phyloP scores from a whole-genome alignment of 1,140 invertebrate species.

The Ceratina japonica region DNA sequence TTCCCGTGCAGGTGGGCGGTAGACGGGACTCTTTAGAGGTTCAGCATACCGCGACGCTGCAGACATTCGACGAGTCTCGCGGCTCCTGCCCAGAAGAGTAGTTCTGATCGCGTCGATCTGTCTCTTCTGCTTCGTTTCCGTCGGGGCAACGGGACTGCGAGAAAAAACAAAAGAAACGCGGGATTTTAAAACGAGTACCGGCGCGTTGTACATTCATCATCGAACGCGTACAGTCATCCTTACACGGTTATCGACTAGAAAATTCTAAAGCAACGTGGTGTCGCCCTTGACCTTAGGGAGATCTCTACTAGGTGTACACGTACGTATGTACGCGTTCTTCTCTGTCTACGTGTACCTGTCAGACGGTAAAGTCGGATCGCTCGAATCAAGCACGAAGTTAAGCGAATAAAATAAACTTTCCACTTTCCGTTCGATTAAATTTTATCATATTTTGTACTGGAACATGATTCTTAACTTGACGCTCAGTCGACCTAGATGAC shows the following conservation, averaged over 20 bases:
- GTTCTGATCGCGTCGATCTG: neutral
- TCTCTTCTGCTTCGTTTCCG: neutral
- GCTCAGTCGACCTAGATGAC: too few species aligned
- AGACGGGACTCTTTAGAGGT: slow-evolving; percentile 1
- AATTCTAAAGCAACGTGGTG: slow-evolving; percentile 45
- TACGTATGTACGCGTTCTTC: neutral
- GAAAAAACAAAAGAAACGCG: neutral
- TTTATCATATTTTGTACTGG: too few species aligned
- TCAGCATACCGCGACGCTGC: slow-evolving; percentile 31
- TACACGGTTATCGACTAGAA: slow-evolving; percentile 63
- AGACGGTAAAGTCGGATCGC: too few species aligned
- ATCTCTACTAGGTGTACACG: slow-evolving; percentile 20
- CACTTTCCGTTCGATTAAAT: too few species aligned
- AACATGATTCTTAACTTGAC: too few species aligned
- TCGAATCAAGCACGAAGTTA: too few species aligned
- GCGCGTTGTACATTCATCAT: slow-evolving; percentile 27
- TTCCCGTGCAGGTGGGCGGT: slow-evolving; percentile 21
- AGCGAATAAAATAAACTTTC: too few species aligned
- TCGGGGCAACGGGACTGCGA: slow-evolving; percentile 10
- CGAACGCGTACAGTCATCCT: slow-evolving; percentile 54
- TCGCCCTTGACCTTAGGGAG: slow-evolving; percentile 56
- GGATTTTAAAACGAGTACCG: neutral
- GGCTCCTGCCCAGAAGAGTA: slow-evolving; percentile 4
- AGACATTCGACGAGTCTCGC: slow-evolving; percentile 32
- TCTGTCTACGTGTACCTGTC: neutral